phyloP scores from a whole-genome alignment of 2,888 invertebrate genomes.

The Lasioglossum oenotherae region DNA sequence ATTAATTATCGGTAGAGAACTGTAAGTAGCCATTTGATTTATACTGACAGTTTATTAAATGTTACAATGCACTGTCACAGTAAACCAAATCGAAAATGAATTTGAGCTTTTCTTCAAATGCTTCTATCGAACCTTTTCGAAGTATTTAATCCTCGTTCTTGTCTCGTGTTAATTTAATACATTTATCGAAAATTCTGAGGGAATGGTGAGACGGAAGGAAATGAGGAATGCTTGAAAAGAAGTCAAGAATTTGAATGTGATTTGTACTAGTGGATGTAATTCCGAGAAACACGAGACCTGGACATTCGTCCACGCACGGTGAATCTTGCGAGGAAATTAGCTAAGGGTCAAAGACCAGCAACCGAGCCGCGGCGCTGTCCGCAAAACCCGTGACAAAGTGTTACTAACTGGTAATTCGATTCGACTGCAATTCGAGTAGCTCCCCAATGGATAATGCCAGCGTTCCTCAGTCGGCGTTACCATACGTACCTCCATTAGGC shows the following conservation, averaged over 20 bases:
- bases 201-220: background rate
- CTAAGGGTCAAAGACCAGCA: conserved; percentile 26
- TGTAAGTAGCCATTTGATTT: background rate
- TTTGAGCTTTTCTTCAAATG: too few relatives aligned
- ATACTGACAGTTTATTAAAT: background rate
- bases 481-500: conserved; percentile 57
- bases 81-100: too few relatives aligned
- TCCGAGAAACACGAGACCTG: background rate
- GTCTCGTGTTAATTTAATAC: too few relatives aligned
- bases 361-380: background rate
- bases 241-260: background rate
- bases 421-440: conserved; percentile 39
- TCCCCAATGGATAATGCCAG: conserved; percentile 40
- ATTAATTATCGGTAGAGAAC: background rate
- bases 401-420: conserved; percentile 59
- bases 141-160: too few relatives aligned
- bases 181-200: too few relatives aligned
- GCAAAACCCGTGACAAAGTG: conserved; percentile 54
- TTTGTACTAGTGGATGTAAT: background rate
- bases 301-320: background rate
- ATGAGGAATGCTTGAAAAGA: too few relatives aligned
- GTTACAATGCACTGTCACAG: too few relatives aligned
- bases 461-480: conserved; percentile 28
- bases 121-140: too few relatives aligned
- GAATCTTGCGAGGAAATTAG: conserved; percentile 26